Percentiles rank a stretch among this genome's conserved stretches.
Evolutionary conservation across 2,888 invertebrate species (phyloP).

Genomic region (Phaonia tiefii): DNA sequence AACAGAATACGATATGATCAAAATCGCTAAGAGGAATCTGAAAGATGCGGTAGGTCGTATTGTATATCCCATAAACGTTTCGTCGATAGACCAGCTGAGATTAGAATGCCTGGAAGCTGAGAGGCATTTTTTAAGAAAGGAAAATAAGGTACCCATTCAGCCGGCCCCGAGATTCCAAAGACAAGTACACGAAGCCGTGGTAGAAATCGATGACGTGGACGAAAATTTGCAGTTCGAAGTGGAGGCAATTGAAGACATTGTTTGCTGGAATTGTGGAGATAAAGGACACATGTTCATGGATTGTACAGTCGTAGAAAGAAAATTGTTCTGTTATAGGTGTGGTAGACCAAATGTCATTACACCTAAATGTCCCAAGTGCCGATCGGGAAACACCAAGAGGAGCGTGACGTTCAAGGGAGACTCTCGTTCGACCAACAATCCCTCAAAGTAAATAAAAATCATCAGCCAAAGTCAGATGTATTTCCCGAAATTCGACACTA

Average conservation of each 20-base stretch:
- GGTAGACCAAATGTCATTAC: background rate
- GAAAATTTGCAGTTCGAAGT: background rate
- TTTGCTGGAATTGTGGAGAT: constrained; percentile 31
- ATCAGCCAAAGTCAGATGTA: background rate
- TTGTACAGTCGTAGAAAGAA: background rate
- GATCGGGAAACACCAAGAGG: constrained; percentile 2
- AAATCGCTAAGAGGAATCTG: no score
- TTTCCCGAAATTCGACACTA: constrained; percentile 11
- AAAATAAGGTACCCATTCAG: background rate
- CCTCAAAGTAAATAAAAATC: background rate
- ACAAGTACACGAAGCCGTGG: background rate
- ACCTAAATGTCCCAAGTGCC: constrained; percentile 12
- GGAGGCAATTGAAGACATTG: background rate
- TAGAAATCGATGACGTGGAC: background rate
- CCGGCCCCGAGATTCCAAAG: no score
- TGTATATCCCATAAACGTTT: background rate
- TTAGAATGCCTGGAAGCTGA: background rate
- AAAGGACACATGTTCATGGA: constrained; percentile 24
- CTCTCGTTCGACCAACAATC: background rate
- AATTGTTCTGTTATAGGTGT: constrained; percentile 30
- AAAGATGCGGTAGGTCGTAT: no score
- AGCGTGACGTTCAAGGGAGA: constrained; percentile 5
- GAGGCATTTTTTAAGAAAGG: background rate
- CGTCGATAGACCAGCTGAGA: background rate
- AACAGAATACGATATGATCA: no score